Percentiles rank a stretch among this genome's conserved stretches.
phyloP scores from a whole-genome alignment of 2,113 vertebrate species.

The Genyomyrus donnyi region DNA sequence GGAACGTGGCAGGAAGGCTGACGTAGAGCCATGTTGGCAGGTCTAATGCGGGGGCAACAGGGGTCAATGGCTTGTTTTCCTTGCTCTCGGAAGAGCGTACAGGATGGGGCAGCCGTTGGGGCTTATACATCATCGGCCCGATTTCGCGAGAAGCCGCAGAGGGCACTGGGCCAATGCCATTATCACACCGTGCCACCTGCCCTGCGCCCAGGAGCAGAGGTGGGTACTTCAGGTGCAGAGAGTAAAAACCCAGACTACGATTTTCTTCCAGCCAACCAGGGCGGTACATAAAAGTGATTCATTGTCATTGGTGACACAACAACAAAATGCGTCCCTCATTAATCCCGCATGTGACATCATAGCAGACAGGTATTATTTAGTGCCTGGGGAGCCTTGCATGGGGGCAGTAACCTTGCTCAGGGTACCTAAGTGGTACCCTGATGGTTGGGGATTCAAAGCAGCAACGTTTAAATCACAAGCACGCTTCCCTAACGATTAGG shows the following conservation, averaged over 20 bases:
- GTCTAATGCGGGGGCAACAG: constrained; percentile 43
- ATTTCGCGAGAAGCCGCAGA: constrained; percentile 39
- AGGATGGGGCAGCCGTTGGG: constrained; percentile 53
- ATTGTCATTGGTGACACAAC: no score
- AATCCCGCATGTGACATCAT: no score
- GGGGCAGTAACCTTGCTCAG: no score
- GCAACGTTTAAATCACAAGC: no score
- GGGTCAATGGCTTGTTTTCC: constrained; percentile 67
- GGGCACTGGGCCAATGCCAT: constrained; percentile 28
- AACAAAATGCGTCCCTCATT: no score
- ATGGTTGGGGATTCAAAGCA: no score
- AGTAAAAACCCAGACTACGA: background rate
- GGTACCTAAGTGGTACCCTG: no score
- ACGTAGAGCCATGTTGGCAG: constrained; percentile 55
- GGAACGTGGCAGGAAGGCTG: constrained; percentile 38
- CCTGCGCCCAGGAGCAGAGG: background rate
- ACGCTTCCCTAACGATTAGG: no score
- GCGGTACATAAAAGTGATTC: background rate
- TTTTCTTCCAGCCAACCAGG: background rate
- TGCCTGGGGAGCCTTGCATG: no score
- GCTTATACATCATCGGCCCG: constrained; percentile 60
- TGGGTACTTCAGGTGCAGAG: background rate
- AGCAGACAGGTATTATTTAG: no score
- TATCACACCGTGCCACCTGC: constrained; percentile 20
- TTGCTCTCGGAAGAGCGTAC: constrained; percentile 57